These are phyloP conservation scores for Podarcis lilfordi DNA, from an alignment of 2,797 vertebrate genomes.

Conservation along the genomic window DNA sequence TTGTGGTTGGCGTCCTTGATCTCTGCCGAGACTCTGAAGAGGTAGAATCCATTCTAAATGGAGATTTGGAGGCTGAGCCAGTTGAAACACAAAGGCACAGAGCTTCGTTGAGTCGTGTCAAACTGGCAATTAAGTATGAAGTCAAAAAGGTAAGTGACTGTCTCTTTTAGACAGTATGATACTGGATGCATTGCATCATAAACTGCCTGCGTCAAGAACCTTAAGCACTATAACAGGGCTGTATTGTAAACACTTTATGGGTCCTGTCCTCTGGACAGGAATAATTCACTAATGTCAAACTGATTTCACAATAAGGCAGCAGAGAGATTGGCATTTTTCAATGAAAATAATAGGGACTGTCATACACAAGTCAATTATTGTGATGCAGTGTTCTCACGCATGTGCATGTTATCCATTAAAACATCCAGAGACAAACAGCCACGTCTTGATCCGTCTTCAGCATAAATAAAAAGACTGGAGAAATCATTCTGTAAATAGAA, in stretches of 20 bases:
- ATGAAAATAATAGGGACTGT: background rate
- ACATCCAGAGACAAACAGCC: background rate
- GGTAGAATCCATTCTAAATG: conserved; percentile 89
- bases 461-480: background rate
- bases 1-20: conserved; percentile 89
- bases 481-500: background rate
- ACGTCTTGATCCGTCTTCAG: background rate
- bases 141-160: conserved; percentile 87
- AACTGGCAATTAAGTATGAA: conserved; percentile 90
- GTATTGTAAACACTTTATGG: background rate
- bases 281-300: background rate
- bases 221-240: background rate
- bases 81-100: conserved; percentile 79
- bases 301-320: background rate
- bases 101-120: conserved; percentile 85
- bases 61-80: conserved; percentile 83
- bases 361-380: background rate
- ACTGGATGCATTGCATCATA: background rate
- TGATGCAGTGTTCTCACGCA: background rate
- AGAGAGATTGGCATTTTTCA: conserved; percentile 5
- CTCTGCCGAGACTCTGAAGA: conserved; percentile 89
- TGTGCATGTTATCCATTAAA: background rate
- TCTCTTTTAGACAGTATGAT: fast-evolving
- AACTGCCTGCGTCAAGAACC: background rate
- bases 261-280: background rate